Evolutionary conservation across 2,113 vertebrate genomes (phyloP), one percentile per base, ranked within the genome.

Genomic region (Brevimyrus niger): DNA sequence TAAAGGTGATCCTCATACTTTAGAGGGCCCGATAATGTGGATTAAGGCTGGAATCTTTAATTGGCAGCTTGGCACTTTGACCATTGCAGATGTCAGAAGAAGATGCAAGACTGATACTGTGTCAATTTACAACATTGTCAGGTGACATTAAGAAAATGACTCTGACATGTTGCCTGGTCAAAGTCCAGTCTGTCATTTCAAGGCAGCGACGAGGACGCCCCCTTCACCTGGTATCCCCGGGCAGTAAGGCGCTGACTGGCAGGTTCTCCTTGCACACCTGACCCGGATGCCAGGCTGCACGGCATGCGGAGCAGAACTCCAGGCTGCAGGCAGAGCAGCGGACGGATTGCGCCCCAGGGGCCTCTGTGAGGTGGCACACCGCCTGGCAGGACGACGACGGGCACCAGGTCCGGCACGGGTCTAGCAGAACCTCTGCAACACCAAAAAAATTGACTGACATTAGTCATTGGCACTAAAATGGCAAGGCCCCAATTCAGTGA

Each of bases 351-450:
- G 96, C 94, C 19, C 94, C 84, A 4, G 82, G 44, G 8, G 93
- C 73, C 88, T 97, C 96, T 90, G 96, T 95, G 35, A 97, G 93
- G 84, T 96, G 96, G 92, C 97, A 97, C 92, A 97, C 97, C 0
- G 97, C 96, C 89, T 97, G 97, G 94, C 97, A 97, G 65, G 96
- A 94, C 21, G 96, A 96, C 0, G 95, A 96, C 0, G 97, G 97
- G 93, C 97, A 97, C 97, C 97, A 97, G 9, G 96, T 97, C 92
- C 97, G 96, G 90, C 96, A 97, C 0, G 97, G 97, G 93, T 97
- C 97, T 93, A 97, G 93, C 89, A 97, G 95, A 88, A 97, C 96
- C 95, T 97, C 97, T 97, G 90, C 13, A 90, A 83, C 17, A 86
- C 8, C 80, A 35, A 86, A 38, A 87, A 11, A 27, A 27, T 83